Evolutionary conservation across 2,888 invertebrate genomes (phyloP).

Genomic region (Plagiodera versicolora): DNA sequence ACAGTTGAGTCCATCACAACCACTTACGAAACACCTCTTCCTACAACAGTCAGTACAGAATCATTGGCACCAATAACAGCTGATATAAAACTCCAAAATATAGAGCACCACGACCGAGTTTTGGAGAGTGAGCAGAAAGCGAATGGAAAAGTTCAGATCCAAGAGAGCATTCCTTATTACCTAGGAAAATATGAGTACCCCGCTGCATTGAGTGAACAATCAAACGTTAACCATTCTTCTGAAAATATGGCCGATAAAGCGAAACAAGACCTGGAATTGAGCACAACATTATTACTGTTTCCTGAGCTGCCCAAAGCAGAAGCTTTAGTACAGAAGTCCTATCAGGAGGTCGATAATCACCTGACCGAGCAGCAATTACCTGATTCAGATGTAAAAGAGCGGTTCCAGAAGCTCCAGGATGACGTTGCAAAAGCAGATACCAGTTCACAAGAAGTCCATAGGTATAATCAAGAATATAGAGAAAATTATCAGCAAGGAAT

Average conservation of each 20-base stretch:
- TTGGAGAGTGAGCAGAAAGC: constrained; percentile 46
- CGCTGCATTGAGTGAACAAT: constrained; percentile 50
- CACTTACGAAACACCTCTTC: constrained; percentile 26
- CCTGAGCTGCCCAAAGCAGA: constrained; percentile 23
- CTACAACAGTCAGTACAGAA: constrained; percentile 57
- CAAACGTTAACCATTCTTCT: constrained; percentile 25
- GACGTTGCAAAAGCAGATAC: too few species aligned
- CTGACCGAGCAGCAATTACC: constrained; percentile 29
- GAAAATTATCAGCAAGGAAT: constrained; percentile 17
- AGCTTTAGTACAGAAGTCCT: neutral
- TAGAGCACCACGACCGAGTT: constrained; percentile 30
- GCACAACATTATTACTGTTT: constrained; percentile 48
- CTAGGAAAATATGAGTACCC: constrained; percentile 55
- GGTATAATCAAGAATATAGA: constrained; percentile 33
- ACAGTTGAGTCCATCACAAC: constrained; percentile 36
- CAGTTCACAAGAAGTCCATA: constrained; percentile 38
- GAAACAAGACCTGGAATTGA: constrained; percentile 55
- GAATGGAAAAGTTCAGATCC: constrained; percentile 63
- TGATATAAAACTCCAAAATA: constrained; percentile 59
- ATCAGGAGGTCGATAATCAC: constrained; percentile 23
- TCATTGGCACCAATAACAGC: constrained; percentile 65
- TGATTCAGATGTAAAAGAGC: constrained; percentile 23
- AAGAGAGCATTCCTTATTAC: constrained; percentile 64
- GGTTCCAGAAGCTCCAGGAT: constrained; percentile 15
- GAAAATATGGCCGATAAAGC: constrained; percentile 47